Evolutionary conservation across 2,113 vertebrate genomes (phyloP).

Genomic region (Tachuris rubrigastra): DNA sequence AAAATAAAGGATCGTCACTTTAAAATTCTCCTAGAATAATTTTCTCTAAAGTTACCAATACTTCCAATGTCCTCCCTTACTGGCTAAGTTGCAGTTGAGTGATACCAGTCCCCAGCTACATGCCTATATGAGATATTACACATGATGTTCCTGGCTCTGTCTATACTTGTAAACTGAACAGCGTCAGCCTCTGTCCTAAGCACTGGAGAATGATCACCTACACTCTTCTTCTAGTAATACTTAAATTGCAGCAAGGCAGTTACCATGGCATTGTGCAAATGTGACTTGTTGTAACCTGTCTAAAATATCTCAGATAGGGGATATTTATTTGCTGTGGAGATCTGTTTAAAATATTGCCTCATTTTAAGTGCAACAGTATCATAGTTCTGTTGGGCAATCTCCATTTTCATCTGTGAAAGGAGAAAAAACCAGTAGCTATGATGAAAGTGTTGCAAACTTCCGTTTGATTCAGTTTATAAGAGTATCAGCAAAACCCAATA

Average conservation of each 20-base stretch:
- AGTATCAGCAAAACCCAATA: background rate
- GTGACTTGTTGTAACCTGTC: constrained; percentile 23
- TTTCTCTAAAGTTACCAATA: background rate
- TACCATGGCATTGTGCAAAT: constrained; percentile 12
- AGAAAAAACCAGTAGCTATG: background rate
- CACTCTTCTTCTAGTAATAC: background rate
- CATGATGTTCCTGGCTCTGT: background rate
- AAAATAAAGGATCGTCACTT: background rate
- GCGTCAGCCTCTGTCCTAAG: background rate
- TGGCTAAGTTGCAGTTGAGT: background rate
- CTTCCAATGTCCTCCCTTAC: background rate
- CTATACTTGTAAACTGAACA: background rate
- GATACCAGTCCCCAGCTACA: background rate
- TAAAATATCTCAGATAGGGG: background rate
- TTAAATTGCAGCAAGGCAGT: background rate
- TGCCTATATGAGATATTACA: background rate
- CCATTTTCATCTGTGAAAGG: background rate
- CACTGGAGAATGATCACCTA: background rate
- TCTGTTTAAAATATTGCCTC: constrained; percentile 29
- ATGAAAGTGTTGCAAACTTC: background rate
- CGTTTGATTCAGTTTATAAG: background rate
- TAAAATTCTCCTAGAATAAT: background rate
- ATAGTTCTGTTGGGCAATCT: background rate
- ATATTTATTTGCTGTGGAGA: constrained; percentile 15
- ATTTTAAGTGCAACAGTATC: background rate